Evolutionary conservation across 2,113 vertebrate genomes (phyloP), one percentile per base, ranked within the genome.

Genomic region (Dunckerocampus dactyliophorus): DNA sequence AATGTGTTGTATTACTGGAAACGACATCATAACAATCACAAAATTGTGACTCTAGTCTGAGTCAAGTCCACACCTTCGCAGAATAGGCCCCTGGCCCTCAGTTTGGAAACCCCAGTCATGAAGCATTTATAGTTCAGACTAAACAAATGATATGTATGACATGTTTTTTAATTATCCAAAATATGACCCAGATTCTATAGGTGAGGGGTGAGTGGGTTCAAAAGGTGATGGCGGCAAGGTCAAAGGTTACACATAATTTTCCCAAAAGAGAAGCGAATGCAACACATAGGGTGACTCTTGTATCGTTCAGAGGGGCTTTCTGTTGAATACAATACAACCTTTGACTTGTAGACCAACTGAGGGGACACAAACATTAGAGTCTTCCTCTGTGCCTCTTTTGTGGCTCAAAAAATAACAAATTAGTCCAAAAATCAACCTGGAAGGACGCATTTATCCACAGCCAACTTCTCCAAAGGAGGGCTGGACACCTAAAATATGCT

Each of bases 171-270:
- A 8, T 34, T 7, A 34, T 34, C 7, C 31, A 5, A 34, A 34
- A 34, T 34, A 34, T 34, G 31, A 34, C 31, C 31, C 31, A 8
- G 31, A 34, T 34, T 34, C 31, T 7, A 34, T 5, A 34, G 7
- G 7, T 34, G 31, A 34, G 31, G 5, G 70, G 45, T 63, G 63
- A 62, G 58, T 20, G 59, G 47, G 76, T 71, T 74, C 53, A 70
- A 84, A 75, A 66, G 74, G 68, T 84, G 74, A 71, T 71, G 50
- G 55, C 58, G 52, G 45, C 45, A 46, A 28, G 75, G 82, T 84
- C 75, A 87, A 82, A 87, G 88, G 81, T 88, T 82, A 72, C 60
- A 74, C 54, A 83, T 86, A 73, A 81, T 88, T 89, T 88, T 80
- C 74, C 71, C 68, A 53, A 67, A 68, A 69, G 59, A 83, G 65